Evolutionary conservation across 2,797 vertebrate species (phyloP), one percentile per base, ranked within the genome.

Genomic region (Pelobates cultripes): DNA sequence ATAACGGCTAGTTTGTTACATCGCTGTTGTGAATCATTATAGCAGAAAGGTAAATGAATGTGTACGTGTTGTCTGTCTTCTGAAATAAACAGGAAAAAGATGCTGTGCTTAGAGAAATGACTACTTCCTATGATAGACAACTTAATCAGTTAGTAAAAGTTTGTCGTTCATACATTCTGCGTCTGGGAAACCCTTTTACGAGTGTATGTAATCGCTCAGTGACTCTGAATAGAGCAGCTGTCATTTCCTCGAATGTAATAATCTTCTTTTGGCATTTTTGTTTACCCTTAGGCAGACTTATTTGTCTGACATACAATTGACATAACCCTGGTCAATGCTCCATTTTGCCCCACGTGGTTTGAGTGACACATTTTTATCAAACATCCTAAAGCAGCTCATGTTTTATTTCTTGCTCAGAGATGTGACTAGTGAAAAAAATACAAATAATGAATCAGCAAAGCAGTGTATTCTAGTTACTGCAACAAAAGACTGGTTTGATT

Each of bases 1-100:
- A n/a, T n/a, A n/a, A n/a, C 9, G 42, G 4, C 7, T 69, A 3
- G 13, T 2, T 8, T 64, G 43, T 9, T 63, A 43, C 1, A 73
- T 12, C 41, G 64, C 43, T 40, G 7, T 57, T 73, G 60, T 73
- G 42, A 75, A 28, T 81, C 61, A 82, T 14, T 40, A 17, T 1
- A 13, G 13, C 12, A 13, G 66, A 61, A 41, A 68, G 1, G 44
- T 43, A 60, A 70, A 72, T 57, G 7, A 72, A 55, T 77, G 7
- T 71, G 55, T 44, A 72, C 7, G 45, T 84, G 73, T 71, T 45
- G 67, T 72, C 70, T 76, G 12, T 45, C 14, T 61, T 17, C 15
- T 57, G 72, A 86, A 80, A n/a, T 88, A 89, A 92, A 89, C 87
- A 90, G 90, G 92, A 93, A 92, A 64, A 88, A 84, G 75, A 74